Evolutionary conservation across 2,797 vertebrate genomes (phyloP), one percentile per base, ranked within the genome.

Genomic region (Lindbergichthys nudifrons): DNA sequence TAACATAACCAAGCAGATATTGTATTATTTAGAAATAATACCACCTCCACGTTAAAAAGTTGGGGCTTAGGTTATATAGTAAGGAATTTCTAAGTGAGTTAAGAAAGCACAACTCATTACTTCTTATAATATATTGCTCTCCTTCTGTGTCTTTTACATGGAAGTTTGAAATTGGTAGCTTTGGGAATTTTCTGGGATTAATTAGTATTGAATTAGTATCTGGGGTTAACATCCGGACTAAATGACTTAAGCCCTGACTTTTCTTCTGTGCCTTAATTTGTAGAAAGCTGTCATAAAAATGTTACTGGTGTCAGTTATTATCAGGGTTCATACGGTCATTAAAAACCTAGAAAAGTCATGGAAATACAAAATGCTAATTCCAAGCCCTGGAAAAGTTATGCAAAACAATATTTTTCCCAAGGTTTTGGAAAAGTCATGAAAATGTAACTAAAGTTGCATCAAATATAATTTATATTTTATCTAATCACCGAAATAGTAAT

Each of bases 171-270:
- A 21, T 51, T 3, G 18, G 10, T n/a, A 15, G 21, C 58, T 48
- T 61, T 3, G 32, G 54, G 19, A 69, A 41, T 26, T 4, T 12
- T 69, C 53, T 70, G 16, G 7, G 30, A 18, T 18, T 14, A 70
- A 16, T 19, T 54, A 41, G 65, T 75, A 66, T 15, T 51, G 75
- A 75, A 41, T 79, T 63, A 65, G 39, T 64, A 66, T 77, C 4
- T 1, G 0, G 19, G 54, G 51, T 77, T 59, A 14, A 30, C 7
- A 15, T 50, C 62, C 15, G 10, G 50, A 43, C 23, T 13, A 63
- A 62, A 59, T 63, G 1, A 18, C 10, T 70, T 62, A 63, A 0
- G 4, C 23, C 46, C n/a, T 32, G 36, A 63, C 53, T 77, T 68
- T 52, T 54, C 32, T 11, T 16, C 43, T 4, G 2, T 18, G 45